These are phyloP conservation scores for Eupeodes latifasciatus DNA, from an alignment of 2,888 invertebrate species.

Conservation along the genomic window DNA sequence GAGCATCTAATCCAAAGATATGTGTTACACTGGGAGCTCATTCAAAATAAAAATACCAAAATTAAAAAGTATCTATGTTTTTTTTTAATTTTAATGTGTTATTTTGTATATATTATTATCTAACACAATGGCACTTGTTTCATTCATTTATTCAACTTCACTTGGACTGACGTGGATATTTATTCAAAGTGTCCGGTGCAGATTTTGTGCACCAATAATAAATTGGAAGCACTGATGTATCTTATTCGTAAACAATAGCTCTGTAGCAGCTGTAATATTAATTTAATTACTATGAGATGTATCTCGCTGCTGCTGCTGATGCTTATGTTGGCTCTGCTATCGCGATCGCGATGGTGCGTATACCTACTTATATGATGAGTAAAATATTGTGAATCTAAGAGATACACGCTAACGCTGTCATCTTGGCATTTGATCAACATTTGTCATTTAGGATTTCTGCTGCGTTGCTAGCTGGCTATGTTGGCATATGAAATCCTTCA, in stretches of 20 bases:
- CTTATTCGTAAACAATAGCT: slow-evolving; percentile 64
- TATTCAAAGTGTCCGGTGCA: slow-evolving; percentile 65
- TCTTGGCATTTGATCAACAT: slow-evolving; percentile 76
- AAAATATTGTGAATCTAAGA: slow-evolving; percentile 68
- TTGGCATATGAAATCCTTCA: slow-evolving; percentile 47
- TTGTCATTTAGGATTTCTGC: slow-evolving; percentile 63
- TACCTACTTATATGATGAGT: not conserved
- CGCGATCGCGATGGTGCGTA: not conserved
- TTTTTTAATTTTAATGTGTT: not conserved
- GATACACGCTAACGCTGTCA: slow-evolving; percentile 63
- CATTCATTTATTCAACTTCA: slow-evolving; percentile 67
- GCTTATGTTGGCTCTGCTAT: not conserved
- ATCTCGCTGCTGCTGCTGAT: slow-evolving; percentile 27
- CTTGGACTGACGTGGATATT: slow-evolving; percentile 52
- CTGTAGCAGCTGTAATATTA: slow-evolving; percentile 60
- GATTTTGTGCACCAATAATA: slow-evolving; percentile 52
- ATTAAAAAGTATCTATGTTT: not conserved
- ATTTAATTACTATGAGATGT: slow-evolving; percentile 45
- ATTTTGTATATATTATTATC: slow-evolving; percentile 44
- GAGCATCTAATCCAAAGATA: slow-evolving; percentile 49
- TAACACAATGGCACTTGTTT: slow-evolving; percentile 69
- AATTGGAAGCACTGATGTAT: slow-evolving; percentile 53
- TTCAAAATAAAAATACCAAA: slow-evolving; percentile 33
- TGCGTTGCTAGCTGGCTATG: slow-evolving; percentile 20
- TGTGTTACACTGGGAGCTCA: slow-evolving; percentile 12